Evolutionary conservation across 1,140 invertebrate genomes (phyloP), one percentile per base, ranked within the genome.

Genomic region (Drosophila persimilis): DNA sequence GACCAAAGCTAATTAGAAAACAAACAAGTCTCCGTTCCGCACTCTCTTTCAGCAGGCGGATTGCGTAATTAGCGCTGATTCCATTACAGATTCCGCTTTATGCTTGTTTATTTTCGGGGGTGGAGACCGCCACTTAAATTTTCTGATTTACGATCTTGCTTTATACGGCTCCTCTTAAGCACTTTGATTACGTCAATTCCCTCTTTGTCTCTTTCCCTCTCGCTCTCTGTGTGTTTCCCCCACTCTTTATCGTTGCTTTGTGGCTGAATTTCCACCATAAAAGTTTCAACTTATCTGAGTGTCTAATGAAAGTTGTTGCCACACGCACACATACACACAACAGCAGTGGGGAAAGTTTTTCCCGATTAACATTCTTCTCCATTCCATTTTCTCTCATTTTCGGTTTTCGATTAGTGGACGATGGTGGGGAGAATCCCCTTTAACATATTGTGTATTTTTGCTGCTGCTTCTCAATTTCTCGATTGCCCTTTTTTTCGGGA

Each of bases 271-370:
- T 39, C 20, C 5, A 22, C 22, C 24, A 56, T 67, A 48, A 44
- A 58, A 47, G 56, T 69, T 69, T 15, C 35, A 6, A 24, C 66
- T 43, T 39, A 20, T 17, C 20, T 39, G 31, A 69, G 45, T 44
- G 66, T 43, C 64, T 69, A 69, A 69, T 69, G 64, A 69, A 69
- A 57, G 66, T 65, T 69, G 56, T 57, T 26, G 26, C 35, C 66
- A 13, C 24, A 64, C 48, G 48, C 64, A 13, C 11, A 39, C 35
- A 39, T 11, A 39, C 35, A 39, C 35, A 39, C 35, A 39, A 13
- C 35, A 39, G 35, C 35, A 39, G 11, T 39, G 35, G 35, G 11
- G 35, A 39, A 39, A 39, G 35, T 39, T 69, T 69, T 69, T 69
- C 35, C 48, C 45, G 63, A 69, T 69, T 69, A 69, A 69, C 51